Base-by-base conservation (phyloP, 1,140 invertebrate genomes). In the Brachionus angularis region DNA sequence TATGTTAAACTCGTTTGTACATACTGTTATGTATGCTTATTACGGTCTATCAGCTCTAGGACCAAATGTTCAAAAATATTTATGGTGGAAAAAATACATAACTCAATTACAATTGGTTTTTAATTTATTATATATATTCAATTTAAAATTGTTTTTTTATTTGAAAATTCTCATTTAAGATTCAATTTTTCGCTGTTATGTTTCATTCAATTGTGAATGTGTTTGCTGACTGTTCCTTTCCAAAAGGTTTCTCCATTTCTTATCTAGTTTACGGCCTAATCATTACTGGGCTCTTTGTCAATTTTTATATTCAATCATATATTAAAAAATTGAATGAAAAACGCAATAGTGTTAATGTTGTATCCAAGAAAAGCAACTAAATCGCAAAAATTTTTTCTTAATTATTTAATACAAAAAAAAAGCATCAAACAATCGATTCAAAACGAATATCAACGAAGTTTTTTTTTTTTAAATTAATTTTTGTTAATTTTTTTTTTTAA, bases 1-100 rank as follows among this genome's bases (percentile, higher is more conserved):
- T 74, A 67, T 86, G 5, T 69, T 90, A 23, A 91, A 91, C 78
- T 86, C 85, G 0, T 85, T 88, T 69, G 87, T 91, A 0, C 89
- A 91, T 76, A 81, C 87, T 10, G 79, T 90, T 2, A 91, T 91
- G 89, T 91, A 91, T 77, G 79, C 83, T 21, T 89, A 91, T 77
- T 91, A 91, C 76, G 78, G 81, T 86, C 71, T 82, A 85, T 47
- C 86, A 84, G n/a, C 85, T 83, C 1, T 85, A 85, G 81, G 78
- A 76, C 55, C 80, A 21, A 58, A 73, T n/a, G 74, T 79, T 73
- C 78, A 80, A 50, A 79, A 79, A 39, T 81, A 80, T 61, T 74
- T 83, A 7, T 83, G 81, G 80, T 83, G 81, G 81, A 83, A 83
- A 74, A 75, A 75, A 61, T 82, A 83, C 73, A 73, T 83, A 10